Evolutionary conservation across 2,888 invertebrate species (phyloP).

Genomic region (Eupelmus urozonus): DNA sequence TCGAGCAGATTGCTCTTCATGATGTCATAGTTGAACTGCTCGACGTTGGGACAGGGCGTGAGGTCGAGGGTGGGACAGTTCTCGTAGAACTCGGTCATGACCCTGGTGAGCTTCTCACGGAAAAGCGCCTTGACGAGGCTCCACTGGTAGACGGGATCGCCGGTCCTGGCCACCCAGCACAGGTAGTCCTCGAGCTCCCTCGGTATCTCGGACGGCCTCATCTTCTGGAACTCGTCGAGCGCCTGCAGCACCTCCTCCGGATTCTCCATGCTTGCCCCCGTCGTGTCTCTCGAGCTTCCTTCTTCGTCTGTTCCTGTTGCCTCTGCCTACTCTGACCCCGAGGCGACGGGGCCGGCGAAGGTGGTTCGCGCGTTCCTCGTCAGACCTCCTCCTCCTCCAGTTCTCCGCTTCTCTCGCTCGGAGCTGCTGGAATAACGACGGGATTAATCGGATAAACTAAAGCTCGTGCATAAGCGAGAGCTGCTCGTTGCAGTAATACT

Average conservation of each 20-base stretch:
- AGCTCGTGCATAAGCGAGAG: too few species aligned
- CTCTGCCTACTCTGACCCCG: too few species aligned
- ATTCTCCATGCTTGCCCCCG: slow-evolving; percentile 94
- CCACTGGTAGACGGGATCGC: slow-evolving; percentile 97
- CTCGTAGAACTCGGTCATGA: slow-evolving; percentile 93
- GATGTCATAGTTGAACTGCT: slow-evolving; percentile 92
- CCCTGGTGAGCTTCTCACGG: slow-evolving; percentile 90
- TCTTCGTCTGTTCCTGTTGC: too few species aligned
- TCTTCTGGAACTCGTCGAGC: slow-evolving; percentile 90
- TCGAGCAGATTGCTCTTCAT: slow-evolving; percentile 91
- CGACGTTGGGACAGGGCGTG: slow-evolving; percentile 93
- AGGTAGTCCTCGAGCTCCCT: slow-evolving; percentile 93
- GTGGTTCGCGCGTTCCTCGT: too few species aligned
- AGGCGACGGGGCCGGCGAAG: too few species aligned
- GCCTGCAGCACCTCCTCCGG: slow-evolving; percentile 91
- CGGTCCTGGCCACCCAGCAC: slow-evolving; percentile 93
- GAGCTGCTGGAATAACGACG: too few species aligned
- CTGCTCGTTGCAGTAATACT: too few species aligned
- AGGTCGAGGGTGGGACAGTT: slow-evolving; percentile 87
- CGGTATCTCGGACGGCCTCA: slow-evolving; percentile 89
- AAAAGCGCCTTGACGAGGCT: slow-evolving; percentile 91
- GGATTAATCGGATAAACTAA: too few species aligned
- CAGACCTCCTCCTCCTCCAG: too few species aligned
- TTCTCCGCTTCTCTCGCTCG: too few species aligned
- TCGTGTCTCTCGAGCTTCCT: too few species aligned